These are phyloP conservation scores for Auanema freiburgensis DNA, from an alignment of 2,888 invertebrate genomes.

Conservation along the genomic window DNA sequence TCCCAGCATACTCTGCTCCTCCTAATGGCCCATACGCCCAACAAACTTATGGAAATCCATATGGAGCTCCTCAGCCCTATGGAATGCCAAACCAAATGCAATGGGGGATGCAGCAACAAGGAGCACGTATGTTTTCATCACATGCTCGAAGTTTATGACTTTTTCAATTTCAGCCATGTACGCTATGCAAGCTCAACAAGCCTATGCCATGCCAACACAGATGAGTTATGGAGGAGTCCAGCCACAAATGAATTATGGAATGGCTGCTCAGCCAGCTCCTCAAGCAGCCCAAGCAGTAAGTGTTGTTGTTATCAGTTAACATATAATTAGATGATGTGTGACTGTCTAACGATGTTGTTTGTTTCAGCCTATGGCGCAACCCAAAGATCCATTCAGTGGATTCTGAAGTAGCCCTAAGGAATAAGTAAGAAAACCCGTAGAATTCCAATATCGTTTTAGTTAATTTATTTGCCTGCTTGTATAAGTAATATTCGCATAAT, in stretches of 20 bases:
- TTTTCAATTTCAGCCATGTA: conserved; percentile 15
- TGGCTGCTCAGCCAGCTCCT: background rate
- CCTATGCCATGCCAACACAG: conserved; percentile 6
- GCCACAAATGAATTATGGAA: conserved; percentile 10
- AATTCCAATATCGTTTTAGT: no score
- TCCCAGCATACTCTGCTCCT: conserved; percentile 3
- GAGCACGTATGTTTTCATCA: conserved; percentile 5
- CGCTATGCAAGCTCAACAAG: conserved; percentile 14
- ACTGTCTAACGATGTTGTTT: background rate
- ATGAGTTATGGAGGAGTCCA: conserved; percentile 9
- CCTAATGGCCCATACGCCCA: conserved; percentile 10
- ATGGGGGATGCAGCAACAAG: conserved; percentile 20
- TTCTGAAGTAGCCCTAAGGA: conserved; percentile 1
- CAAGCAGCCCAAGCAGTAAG: background rate
- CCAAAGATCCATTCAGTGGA: conserved; percentile 21
- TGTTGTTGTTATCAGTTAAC: background rate
- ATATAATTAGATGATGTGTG: background rate
- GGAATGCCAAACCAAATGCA: conserved; percentile 17
- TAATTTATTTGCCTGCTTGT: no score
- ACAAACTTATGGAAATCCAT: conserved; percentile 2
- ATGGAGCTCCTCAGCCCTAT: conserved; percentile 9
- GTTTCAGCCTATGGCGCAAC: conserved; percentile 10
- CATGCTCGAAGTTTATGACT: background rate
- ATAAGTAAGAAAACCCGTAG: no score
- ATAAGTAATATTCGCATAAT: no score